Conservation (phyloP, 1,140 invertebrate species). For the Drosophila eugracilis region DNA sequence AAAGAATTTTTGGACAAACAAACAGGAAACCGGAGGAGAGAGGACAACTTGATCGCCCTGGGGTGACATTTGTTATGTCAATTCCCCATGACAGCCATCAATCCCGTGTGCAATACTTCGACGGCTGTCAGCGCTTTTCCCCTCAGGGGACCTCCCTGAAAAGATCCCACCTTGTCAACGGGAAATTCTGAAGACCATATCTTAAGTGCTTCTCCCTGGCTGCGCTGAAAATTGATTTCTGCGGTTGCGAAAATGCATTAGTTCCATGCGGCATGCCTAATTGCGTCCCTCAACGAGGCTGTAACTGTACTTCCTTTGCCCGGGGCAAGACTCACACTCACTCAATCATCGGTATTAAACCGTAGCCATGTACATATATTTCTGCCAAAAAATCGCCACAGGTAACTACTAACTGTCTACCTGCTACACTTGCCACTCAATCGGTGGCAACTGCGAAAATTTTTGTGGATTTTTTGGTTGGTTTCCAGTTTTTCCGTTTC, state of each 20-base stretch:
- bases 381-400: conserved; percentile 56
- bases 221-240: conserved; percentile 67
- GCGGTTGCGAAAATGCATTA: conserved; percentile 67
- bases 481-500: conserved; percentile 37
- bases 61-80: conserved; percentile 80
- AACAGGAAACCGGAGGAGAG: conserved; percentile 45
- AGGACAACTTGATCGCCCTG: conserved; percentile 30
- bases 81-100: conserved; percentile 78
- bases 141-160: conserved; percentile 44
- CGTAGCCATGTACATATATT: conserved; percentile 42
- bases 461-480: conserved; percentile 46
- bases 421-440: conserved; percentile 65
- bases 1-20: conserved; percentile 72
- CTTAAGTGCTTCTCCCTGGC: conserved; percentile 55
- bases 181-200: conserved; percentile 37
- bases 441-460: conserved; percentile 48
- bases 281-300: conserved; percentile 33
- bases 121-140: conserved; percentile 53
- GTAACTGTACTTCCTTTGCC: conserved; percentile 34
- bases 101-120: conserved; percentile 55
- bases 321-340: conserved; percentile 19
- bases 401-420: conserved; percentile 38
- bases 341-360: conserved; percentile 66
- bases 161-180: conserved; percentile 44
- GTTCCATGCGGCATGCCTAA: conserved; percentile 65